Percentiles rank a stretch among this genome's conserved stretches.
These are phyloP conservation scores for Crotalus tigris DNA, from an alignment of 2,113 vertebrate genomes.

Conservation along the genomic window DNA sequence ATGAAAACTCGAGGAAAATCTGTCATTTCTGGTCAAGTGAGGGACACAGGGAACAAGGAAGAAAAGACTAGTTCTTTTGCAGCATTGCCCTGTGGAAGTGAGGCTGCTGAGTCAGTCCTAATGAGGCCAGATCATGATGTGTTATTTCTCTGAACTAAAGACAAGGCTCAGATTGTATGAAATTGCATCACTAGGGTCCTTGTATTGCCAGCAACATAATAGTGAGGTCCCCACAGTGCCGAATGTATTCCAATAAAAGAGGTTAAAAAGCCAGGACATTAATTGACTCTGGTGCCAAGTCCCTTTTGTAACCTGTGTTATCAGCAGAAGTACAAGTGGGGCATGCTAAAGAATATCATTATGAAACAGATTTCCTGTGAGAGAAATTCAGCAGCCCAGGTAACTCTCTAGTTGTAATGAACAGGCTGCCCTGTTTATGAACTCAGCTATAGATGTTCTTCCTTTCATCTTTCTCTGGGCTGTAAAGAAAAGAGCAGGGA, in stretches of 20 bases:
- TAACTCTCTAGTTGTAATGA: conserved; percentile 75
- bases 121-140: conserved; percentile 56
- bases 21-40: neutral
- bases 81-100: neutral
- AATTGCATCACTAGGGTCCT: conserved; percentile 57
- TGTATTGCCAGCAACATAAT: conserved; percentile 65
- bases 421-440: conserved; percentile 76
- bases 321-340: conserved; percentile 78
- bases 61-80: neutral
- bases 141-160: conserved; percentile 45
- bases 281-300: conserved; percentile 73
- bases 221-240: conserved; percentile 53
- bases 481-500: neutral
- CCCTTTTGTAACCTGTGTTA: conserved; percentile 80
- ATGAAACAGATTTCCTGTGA: conserved; percentile 80
- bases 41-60: neutral
- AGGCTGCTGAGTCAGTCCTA: conserved; percentile 57
- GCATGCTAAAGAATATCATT: conserved; percentile 76
- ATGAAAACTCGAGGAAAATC: neutral
- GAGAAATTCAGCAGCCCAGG: conserved; percentile 79
- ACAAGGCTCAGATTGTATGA: conserved; percentile 53
- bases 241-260: conserved; percentile 71
- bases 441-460: conserved; percentile 62
- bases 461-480: conserved; percentile 50
- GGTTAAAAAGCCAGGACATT: conserved; percentile 77